These are phyloP conservation scores for Lepas anatifera DNA, from an alignment of 2,888 invertebrate species.

Conservation along the genomic window DNA sequence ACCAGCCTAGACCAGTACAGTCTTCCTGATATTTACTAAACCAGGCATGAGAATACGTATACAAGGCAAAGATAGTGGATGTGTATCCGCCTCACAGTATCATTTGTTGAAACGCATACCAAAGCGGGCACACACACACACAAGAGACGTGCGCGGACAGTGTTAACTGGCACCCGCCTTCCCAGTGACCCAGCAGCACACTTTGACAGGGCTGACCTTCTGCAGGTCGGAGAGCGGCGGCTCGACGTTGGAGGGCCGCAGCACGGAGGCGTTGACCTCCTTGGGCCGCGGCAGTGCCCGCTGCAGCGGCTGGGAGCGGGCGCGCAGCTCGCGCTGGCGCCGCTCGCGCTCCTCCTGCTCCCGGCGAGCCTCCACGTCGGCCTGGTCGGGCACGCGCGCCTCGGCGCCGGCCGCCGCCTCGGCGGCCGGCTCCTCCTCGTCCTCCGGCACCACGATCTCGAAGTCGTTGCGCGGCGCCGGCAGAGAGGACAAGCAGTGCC, in stretches of 20 bases:
- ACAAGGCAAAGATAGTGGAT: too few relatives aligned
- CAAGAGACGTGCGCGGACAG: too few relatives aligned
- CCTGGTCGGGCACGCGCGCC: conserved; percentile 60
- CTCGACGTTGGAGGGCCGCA: conserved; percentile 61
- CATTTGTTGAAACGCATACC: too few relatives aligned
- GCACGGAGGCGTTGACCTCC: conserved; percentile 70
- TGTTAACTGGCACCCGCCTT: too few relatives aligned
- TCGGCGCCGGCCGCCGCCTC: conserved; percentile 34
- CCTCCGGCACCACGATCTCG: conserved; percentile 83
- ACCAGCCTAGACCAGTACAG: too few relatives aligned
- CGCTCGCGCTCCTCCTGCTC: conserved; percentile 14
- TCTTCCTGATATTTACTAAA: too few relatives aligned
- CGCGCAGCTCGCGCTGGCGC: conserved; percentile 49
- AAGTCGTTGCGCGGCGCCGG: conserved; percentile 94
- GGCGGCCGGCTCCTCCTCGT: conserved; percentile 25
- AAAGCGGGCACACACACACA: too few relatives aligned
- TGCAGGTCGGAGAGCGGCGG: conserved; percentile 74
- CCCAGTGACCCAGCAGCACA: too few relatives aligned
- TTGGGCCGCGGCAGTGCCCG: conserved; percentile 67
- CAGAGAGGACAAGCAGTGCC: conserved; percentile 61
- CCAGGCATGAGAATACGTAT: too few relatives aligned
- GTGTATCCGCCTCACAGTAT: too few relatives aligned
- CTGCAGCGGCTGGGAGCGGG: conserved; percentile 76
- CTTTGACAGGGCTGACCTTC: conserved; percentile 44
- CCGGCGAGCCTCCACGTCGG: conserved; percentile 31